Evolutionary conservation across 2,888 invertebrate species (phyloP), one percentile per base, ranked within the genome.

Genomic region (Patella caerulea): DNA sequence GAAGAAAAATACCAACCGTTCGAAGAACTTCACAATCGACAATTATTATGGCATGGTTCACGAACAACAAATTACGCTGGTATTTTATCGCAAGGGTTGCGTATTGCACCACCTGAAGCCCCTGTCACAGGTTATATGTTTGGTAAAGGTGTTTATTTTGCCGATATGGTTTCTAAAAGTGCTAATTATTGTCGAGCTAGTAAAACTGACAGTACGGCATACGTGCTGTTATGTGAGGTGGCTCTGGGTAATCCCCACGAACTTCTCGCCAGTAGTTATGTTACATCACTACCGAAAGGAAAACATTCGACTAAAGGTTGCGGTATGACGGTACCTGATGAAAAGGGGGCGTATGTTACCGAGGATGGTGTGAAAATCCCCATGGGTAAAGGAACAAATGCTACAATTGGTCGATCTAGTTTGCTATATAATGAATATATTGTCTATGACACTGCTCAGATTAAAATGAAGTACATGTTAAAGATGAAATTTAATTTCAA

Each of bases 111-210:
- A 0, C 98, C 98, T 0, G 99, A 99, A 92, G 99, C 99, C 0
- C 99, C 99, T 0, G 95, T 94, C 82, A 92, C 92, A 81, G 93
- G 93, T 54, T 94, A 94, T 90, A 99, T 99, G 99, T 99, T 99
- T 92, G 99, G 99, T 81, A 99, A 99, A 93, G 99, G 98, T 74
- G 88, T 93, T 78, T 98, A 98, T 92, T 98, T 99, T 92, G 98
- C 98, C 15, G 99, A 99, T 92, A 98, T 98, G 98, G 98, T 98
- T 2, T 96, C 97, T 11, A 99, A 99, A 91, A 98, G 98, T 0
- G 98, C 98, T 12, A 98, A 98, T 92, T 99, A 98, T 92, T 99
- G 98, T 92, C 94, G 94, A 89, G 95, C 98, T 2, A 94, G 93
- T 83, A 93, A 93, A 15, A 87, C 90, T 34, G 95, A 94, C 90